Base-by-base conservation (phyloP, 2,797 vertebrate species). In the Falco berigora region DNA sequence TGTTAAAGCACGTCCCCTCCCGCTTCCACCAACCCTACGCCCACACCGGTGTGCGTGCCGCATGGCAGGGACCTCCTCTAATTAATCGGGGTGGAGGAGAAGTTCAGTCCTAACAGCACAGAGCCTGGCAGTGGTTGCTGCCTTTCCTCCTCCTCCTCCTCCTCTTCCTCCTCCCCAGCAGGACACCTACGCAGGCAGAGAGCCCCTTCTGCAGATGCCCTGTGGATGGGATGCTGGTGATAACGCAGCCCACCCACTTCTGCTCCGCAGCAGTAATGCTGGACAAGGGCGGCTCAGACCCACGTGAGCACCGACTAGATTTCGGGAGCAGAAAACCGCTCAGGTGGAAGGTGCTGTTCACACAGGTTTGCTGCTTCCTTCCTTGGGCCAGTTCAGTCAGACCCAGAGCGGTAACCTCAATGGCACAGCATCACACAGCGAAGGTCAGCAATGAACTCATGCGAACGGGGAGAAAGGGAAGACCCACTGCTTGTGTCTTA, bases 141-240 rank as follows among this genome's bases (percentile, higher is more conserved):
- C 62, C 59, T 68, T 42, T 55, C 36, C 27, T 58, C 49, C 56
- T 55, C 46, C 56, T 55, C 46, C 73, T 40, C 49, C 38, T 40
- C 36, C 36, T 36, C 36, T 44, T 50, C 68, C 24, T 52, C 73
- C 63, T 62, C 71, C 21, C 64, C 47, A 40, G 47, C 18, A 62
- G 59, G 42, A 40, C 8, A 61, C 9, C 34, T 30, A 3, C 10
- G 20, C 1, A 4, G 58, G 78, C 59, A 42, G 63, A 64, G 17
- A 4, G 28, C 14, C 40, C 30, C 24, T 53, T 17, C 75, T 80
- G 75, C 28, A 55, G 55, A n/a, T 8, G 56, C 14, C 64, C 81
- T 15, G 34, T 3, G 59, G 38, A 19, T 6, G 34, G 25, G 8
- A 44, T 2, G 6, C 13, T 34, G 1, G 2, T 12, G 38, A 4